These are phyloP conservation scores for Nannoperca australis DNA, from an alignment of 2,797 vertebrate genomes.

Conservation along the genomic window DNA sequence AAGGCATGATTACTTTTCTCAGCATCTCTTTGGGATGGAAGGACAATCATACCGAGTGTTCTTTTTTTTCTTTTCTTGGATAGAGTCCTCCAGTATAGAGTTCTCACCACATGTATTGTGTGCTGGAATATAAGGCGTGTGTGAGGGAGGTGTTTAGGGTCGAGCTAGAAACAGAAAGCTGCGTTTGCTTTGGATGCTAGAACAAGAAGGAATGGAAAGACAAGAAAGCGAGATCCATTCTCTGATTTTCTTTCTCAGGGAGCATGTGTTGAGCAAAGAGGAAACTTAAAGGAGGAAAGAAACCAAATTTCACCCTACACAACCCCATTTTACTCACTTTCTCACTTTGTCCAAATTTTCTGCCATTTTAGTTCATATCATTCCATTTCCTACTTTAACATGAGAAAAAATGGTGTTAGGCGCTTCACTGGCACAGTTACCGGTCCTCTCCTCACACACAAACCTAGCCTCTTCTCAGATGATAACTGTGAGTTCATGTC, in stretches of 20 bases:
- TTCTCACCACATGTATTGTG: constrained; percentile 28
- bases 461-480: constrained; percentile 23
- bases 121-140: constrained; percentile 17
- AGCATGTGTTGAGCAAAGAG: constrained; percentile 33
- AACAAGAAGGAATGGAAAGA: constrained; percentile 18
- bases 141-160: constrained; percentile 9
- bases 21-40: constrained; percentile 56
- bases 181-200: constrained; percentile 8
- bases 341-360: constrained; percentile 17
- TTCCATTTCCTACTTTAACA: constrained; percentile 15
- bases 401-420: neutral
- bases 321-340: constrained; percentile 11
- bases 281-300: constrained; percentile 28
- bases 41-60: constrained; percentile 71
- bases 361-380: neutral
- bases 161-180: neutral
- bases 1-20: constrained; percentile 65
- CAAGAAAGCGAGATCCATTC: constrained; percentile 39
- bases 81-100: neutral
- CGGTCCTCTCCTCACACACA: neutral
- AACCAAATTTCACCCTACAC: neutral
- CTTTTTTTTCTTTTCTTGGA: constrained; percentile 1
- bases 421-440: constrained; percentile 4
- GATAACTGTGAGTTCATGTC: constrained; percentile 40
- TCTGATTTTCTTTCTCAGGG: constrained; percentile 68